These are phyloP conservation scores for Oreochromis tanganicae DNA, from an alignment of 2,113 vertebrate species.

Conservation along the genomic window DNA sequence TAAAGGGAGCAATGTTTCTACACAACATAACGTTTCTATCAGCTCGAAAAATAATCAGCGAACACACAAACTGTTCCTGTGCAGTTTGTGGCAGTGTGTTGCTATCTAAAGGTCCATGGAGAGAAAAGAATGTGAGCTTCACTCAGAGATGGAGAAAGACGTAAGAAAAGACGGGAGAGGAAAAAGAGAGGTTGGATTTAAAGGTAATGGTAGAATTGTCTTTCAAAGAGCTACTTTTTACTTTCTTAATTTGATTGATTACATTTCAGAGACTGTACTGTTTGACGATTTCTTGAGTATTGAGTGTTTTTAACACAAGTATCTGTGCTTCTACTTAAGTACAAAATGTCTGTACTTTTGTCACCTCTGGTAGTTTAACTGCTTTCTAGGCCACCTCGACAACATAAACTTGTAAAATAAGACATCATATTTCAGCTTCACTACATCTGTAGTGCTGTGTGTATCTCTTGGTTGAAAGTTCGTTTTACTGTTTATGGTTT, in stretches of 20 bases:
- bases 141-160: not conserved
- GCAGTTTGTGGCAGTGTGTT: not conserved
- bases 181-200: not conserved
- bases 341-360: not conserved
- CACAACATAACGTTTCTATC: not conserved
- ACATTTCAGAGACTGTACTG: not conserved
- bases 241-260: not conserved
- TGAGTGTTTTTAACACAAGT: not conserved
- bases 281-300: not conserved
- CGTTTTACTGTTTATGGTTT: not conserved
- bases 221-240: not conserved
- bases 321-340: not conserved
- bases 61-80: not conserved
- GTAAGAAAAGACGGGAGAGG: not conserved
- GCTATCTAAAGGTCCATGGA: not conserved
- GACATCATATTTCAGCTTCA: not conserved
- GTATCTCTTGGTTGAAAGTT: not conserved
- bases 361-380: not conserved
- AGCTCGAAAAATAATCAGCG: not conserved
- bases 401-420: not conserved
- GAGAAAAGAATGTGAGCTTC: not conserved
- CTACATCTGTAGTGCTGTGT: not conserved
- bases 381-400: not conserved
- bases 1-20: not conserved
- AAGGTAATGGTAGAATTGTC: not conserved